These are phyloP conservation scores for Pegoplata infirma DNA, from an alignment of 2,888 invertebrate genomes.

Conservation along the genomic window DNA sequence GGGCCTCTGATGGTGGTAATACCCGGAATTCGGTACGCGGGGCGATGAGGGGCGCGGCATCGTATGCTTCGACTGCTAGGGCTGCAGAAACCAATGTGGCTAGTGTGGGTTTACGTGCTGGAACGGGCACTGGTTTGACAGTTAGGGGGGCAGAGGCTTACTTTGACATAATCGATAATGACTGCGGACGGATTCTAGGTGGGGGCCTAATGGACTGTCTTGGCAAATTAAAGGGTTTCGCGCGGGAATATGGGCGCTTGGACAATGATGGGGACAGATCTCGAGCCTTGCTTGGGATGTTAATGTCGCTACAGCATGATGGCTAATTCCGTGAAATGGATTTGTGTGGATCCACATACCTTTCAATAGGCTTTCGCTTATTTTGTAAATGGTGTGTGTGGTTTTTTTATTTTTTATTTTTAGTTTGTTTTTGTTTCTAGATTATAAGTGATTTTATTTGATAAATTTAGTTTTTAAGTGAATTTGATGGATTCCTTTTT, in stretches of 20 bases:
- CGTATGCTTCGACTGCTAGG: neutral
- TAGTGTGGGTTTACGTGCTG: no score
- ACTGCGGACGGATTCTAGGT: constrained; percentile 8
- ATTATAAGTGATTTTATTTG: no score
- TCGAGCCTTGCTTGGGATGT: constrained; percentile 9
- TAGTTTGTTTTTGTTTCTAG: no score
- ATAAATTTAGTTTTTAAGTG: no score
- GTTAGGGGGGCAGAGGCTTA: neutral
- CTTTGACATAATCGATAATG: constrained; percentile 3
- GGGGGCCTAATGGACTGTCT: neutral
- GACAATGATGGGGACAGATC: constrained; percentile 3
- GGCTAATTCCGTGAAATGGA: constrained; percentile 13
- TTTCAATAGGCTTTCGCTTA: neutral
- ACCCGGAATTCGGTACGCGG: neutral
- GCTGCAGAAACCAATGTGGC: no score
- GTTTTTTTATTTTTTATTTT: no score
- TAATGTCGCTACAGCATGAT: constrained; percentile 1
- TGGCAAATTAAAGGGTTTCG: neutral
- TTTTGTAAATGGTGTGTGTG: neutral
- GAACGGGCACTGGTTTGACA: no score
- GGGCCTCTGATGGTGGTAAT: neutral
- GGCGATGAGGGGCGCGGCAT: neutral
- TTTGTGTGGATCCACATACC: neutral
- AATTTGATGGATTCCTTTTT: no score
- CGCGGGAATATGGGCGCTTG: neutral